Evolutionary conservation across 2,113 vertebrate genomes (phyloP).

Genomic region (Sebastes fasciatus): DNA sequence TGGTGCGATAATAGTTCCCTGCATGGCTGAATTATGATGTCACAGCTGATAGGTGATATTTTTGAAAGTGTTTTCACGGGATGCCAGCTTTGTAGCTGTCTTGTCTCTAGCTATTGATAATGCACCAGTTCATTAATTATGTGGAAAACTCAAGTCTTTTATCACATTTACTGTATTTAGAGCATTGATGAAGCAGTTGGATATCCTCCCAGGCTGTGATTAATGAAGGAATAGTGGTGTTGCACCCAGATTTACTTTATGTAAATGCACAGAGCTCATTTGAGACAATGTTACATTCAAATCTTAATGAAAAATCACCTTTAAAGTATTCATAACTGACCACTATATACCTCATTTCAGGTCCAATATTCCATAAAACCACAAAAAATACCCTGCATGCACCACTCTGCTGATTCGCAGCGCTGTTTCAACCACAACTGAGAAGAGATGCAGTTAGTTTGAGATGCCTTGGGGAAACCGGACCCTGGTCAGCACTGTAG

Average conservation of each 20-base stretch:
- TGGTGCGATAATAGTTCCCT: slow-evolving; percentile 11
- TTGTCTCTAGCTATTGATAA: slow-evolving; percentile 53
- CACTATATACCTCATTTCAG: slow-evolving; percentile 4
- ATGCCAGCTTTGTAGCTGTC: slow-evolving; percentile 19
- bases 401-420: slow-evolving; percentile 45
- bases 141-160: slow-evolving; percentile 50
- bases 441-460: slow-evolving; percentile 49
- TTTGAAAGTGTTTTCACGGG: slow-evolving; percentile 31
- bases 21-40: slow-evolving; percentile 21
- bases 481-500: slow-evolving; percentile 72
- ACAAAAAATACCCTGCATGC: slow-evolving; percentile 12
- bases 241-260: slow-evolving; percentile 39
- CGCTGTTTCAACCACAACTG: slow-evolving; percentile 34
- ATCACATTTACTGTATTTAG: slow-evolving; percentile 59
- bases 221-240: slow-evolving; percentile 40
- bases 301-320: slow-evolving; percentile 18
- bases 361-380: slow-evolving; percentile 35
- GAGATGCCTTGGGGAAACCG: slow-evolving; percentile 74
- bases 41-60: slow-evolving; percentile 37
- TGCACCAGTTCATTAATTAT: slow-evolving; percentile 55
- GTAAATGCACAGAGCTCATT: slow-evolving; percentile 5
- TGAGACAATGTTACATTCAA: neutral
- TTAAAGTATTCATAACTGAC: slow-evolving; percentile 32
- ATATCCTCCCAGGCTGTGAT: slow-evolving; percentile 44
- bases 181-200: slow-evolving; percentile 53